phyloP scores from a whole-genome alignment of 92 coral and sea anemone genomes.

The Umimayanthus chanpuru region DNA sequence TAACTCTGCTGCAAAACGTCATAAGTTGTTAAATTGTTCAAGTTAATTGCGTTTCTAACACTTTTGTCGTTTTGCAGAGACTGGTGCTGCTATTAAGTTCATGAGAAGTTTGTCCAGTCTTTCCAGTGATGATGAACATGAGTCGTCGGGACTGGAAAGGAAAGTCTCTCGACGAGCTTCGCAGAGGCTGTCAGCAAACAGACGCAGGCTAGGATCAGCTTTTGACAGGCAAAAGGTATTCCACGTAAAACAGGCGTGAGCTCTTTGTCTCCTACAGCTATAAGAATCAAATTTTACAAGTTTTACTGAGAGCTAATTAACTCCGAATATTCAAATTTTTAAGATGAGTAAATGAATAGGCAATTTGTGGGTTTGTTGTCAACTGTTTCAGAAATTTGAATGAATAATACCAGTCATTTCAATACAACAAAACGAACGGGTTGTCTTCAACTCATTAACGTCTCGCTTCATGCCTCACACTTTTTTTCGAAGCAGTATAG shows the following conservation, averaged over 20 bases:
- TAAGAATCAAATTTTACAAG: no score
- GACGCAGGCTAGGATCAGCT: constrained; percentile 59
- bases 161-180: constrained; percentile 74
- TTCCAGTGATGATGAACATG: constrained; percentile 82
- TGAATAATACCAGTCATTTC: no score
- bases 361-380: no score
- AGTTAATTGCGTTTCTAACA: background rate
- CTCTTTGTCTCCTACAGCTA: no score
- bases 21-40: background rate
- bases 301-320: no score
- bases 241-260: background rate
- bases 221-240: constrained; percentile 53
- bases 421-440: no score
- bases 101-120: constrained; percentile 73
- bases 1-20: background rate
- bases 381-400: no score
- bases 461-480: no score
- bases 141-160: constrained; percentile 64
- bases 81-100: constrained; percentile 69
- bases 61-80: constrained; percentile 41
- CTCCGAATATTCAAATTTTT: no score
- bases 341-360: no score
- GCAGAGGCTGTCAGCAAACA: constrained; percentile 57
- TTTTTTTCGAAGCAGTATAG: no score
- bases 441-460: no score